Evolutionary conservation across 2,888 invertebrate genomes (phyloP).

Genomic region (Cerastis rubricosa): DNA sequence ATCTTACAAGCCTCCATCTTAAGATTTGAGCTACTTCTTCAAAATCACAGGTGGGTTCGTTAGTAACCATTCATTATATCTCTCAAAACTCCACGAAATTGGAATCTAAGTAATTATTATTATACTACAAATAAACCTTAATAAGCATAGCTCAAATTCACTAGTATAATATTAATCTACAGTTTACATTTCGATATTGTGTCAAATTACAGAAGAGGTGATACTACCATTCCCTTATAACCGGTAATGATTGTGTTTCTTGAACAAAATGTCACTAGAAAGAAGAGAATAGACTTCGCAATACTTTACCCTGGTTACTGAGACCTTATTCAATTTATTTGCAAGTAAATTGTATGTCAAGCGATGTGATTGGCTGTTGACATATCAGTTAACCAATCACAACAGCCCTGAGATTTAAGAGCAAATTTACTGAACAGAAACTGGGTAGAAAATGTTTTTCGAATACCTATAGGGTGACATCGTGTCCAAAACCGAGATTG

Average conservation of each 20-base stretch:
- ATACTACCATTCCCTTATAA: constrained; percentile 34
- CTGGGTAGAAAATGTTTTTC: not conserved
- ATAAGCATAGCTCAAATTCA: constrained; percentile 58
- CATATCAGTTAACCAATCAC: not conserved
- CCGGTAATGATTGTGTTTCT: constrained; percentile 23
- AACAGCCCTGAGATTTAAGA: not conserved
- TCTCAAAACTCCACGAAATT: constrained; percentile 36
- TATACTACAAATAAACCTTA: constrained; percentile 49
- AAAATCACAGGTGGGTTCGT: not conserved
- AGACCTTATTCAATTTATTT: not conserved
- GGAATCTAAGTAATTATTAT: constrained; percentile 39
- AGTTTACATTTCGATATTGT: constrained; percentile 52
- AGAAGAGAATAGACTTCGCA: not conserved
- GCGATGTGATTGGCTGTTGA: not conserved
- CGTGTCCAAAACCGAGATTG: constrained; percentile 29
- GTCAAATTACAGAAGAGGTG: constrained; percentile 37
- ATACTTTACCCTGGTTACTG: not conserved
- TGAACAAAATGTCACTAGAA: constrained; percentile 24
- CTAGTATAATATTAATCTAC: constrained; percentile 50
- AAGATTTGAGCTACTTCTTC: not conserved
- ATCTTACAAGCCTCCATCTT: not conserved
- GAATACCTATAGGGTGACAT: constrained; percentile 41
- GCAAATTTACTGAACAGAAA: not conserved
- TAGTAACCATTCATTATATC: constrained; percentile 4
- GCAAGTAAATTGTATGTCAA: not conserved